Evolutionary conservation across 2,888 invertebrate species (phyloP), one percentile per base, ranked within the genome.

Genomic region (Mesoligia furuncula): DNA sequence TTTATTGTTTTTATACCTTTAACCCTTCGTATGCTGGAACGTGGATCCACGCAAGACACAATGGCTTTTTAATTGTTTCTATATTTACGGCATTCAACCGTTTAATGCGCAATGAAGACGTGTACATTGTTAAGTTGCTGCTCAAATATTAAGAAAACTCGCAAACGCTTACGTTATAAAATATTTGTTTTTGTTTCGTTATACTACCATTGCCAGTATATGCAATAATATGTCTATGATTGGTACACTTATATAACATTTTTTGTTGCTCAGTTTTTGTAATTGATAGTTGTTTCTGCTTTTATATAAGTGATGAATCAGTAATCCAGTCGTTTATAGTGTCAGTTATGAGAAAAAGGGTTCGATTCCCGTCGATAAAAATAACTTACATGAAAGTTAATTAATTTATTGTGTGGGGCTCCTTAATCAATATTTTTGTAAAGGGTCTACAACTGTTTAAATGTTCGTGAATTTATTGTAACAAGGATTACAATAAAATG

Each of bases 191-290:
- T 9, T 48, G 11, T 39, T 51, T 24, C 15, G 20, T 42, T 39
- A 31, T 61, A 17, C 24, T 13, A 24, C 1, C 20, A 24, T 81
- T 79, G 79, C 75, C 79, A 75, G 77, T 36, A 27, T 75, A 51
- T 36, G 42, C 31, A 48, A 48, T 73, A 73, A 31, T 54, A 62
- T 54, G 36, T 71, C 39, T 61, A 77, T 39, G 76, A 54, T 59
- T 69, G 59, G 69, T 51, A 78, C 68, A 61, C 68, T 27, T 79
- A 70, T 24, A 45, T 66, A n/a, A 5, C 0, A n/a, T 64, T 17
- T 72, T 77, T 57, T 39, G 36, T 81, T 77, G 81, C 59, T 73
- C 42, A 54, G 4, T 77, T 73, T 31, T 61, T 73, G 31, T 70
- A 69, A 45, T 61, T 54, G 1, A 15, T 66, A 59, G 17, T 59